Conservation (phyloP, 2,113 vertebrate species). For the Probosciger aterrimus region DNA sequence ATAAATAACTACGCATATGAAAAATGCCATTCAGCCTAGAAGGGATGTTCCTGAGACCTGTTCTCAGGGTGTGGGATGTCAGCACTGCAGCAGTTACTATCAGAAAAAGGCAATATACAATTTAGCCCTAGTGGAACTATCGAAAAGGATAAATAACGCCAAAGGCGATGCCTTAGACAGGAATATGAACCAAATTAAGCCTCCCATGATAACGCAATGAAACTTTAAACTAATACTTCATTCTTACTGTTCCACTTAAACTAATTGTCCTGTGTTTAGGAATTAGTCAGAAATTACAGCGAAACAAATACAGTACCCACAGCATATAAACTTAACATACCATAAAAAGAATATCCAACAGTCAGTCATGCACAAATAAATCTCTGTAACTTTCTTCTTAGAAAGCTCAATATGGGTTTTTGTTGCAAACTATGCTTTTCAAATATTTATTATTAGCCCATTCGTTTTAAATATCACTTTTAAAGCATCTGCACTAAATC, state of each 20-base stretch:
- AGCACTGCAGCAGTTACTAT: background rate
- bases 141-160: background rate
- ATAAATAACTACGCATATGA: background rate
- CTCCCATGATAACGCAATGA: background rate
- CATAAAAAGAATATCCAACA: background rate
- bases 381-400: background rate
- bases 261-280: background rate
- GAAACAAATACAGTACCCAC: background rate
- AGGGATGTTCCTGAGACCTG: background rate
- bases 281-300: constrained; percentile 22
- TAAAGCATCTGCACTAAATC: background rate
- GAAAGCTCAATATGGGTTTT: background rate
- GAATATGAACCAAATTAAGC: background rate
- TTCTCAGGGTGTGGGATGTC: background rate
- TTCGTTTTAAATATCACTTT: constrained; percentile 1
- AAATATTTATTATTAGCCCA: background rate
- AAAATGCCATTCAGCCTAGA: background rate
- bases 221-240: background rate
- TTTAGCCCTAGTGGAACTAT: background rate
- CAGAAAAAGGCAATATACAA: background rate
- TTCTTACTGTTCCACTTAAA: background rate
- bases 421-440: background rate
- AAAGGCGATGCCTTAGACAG: background rate
- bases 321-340: background rate
- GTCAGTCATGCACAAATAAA: constrained; percentile 11